Percentiles rank a stretch among this genome's conserved stretches.
Conservation (phyloP, 2,888 invertebrate genomes). For the Eledone cirrhosa region DNA sequence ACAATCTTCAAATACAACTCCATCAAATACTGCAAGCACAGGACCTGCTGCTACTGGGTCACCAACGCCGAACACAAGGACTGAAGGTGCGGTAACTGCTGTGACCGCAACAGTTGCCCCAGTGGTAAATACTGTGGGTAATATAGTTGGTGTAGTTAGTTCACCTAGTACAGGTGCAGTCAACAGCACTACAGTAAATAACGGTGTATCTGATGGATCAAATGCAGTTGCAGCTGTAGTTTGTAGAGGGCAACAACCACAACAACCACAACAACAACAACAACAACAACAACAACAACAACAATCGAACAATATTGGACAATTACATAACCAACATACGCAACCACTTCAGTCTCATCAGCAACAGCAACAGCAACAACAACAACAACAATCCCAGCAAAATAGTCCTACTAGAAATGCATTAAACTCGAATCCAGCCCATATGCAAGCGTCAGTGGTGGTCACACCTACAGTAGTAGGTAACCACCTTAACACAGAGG, state of each 20-base stretch:
- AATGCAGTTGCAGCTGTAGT: neutral
- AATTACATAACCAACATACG: slow-evolving; percentile 22
- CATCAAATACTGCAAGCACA: neutral
- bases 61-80: slow-evolving; percentile 2
- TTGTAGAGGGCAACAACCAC: too few relatives aligned
- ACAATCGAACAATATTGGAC: slow-evolving; percentile 6
- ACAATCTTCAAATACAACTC: slow-evolving; percentile 14
- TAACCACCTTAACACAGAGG: slow-evolving; percentile 36
- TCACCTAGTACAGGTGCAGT: neutral
- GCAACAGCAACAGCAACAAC: slow-evolving; percentile 33
- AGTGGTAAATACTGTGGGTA: neutral
- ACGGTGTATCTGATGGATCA: neutral
- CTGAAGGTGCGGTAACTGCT: slow-evolving; percentile 3
- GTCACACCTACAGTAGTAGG: neutral
- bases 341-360: slow-evolving; percentile 30
- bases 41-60: slow-evolving; percentile 11
- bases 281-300: slow-evolving; percentile 48
- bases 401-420: slow-evolving; percentile 32
- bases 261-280: too few relatives aligned
- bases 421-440: slow-evolving; percentile 48
- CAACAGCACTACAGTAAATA: neutral
- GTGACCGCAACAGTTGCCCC: neutral
- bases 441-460: slow-evolving; percentile 42
- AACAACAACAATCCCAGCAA: slow-evolving; percentile 26
- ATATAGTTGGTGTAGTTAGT: neutral